These are phyloP conservation scores for Myotis myotis DNA, from an alignment of 2,797 vertebrate species.

Conservation along the genomic window DNA sequence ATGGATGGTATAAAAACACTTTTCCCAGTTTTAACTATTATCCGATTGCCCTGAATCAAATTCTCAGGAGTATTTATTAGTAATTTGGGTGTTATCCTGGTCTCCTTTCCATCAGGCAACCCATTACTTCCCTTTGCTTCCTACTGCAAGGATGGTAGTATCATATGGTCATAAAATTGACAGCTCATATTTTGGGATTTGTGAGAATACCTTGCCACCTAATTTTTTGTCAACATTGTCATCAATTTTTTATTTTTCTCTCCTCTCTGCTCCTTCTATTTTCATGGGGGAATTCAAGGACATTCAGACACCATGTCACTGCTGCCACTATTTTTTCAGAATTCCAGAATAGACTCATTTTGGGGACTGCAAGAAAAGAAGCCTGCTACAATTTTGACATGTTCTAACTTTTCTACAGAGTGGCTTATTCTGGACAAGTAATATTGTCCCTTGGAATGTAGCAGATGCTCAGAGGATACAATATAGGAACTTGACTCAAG, in stretches of 20 bases:
- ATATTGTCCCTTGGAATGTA: background rate
- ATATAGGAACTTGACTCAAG: background rate
- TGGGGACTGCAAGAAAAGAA: background rate
- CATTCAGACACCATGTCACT: background rate
- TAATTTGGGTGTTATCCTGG: background rate
- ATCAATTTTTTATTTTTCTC: background rate
- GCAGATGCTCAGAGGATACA: background rate
- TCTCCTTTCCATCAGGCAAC: background rate
- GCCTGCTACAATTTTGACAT: background rate
- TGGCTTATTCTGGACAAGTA: background rate
- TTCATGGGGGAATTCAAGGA: background rate
- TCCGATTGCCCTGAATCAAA: background rate
- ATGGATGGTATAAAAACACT: background rate
- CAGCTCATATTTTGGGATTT: background rate
- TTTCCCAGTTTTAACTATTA: background rate
- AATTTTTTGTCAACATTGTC: background rate
- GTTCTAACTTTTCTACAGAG: background rate
- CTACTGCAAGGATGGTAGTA: background rate
- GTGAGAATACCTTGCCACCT: background rate
- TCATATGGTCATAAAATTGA: background rate
- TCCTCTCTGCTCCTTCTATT: background rate
- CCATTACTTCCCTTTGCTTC: background rate
- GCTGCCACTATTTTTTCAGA: background rate
- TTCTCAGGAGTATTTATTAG: background rate
- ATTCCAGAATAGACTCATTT: background rate